Evolutionary conservation across 2,113 vertebrate genomes (phyloP).

Genomic region (Hystrix cristata): DNA sequence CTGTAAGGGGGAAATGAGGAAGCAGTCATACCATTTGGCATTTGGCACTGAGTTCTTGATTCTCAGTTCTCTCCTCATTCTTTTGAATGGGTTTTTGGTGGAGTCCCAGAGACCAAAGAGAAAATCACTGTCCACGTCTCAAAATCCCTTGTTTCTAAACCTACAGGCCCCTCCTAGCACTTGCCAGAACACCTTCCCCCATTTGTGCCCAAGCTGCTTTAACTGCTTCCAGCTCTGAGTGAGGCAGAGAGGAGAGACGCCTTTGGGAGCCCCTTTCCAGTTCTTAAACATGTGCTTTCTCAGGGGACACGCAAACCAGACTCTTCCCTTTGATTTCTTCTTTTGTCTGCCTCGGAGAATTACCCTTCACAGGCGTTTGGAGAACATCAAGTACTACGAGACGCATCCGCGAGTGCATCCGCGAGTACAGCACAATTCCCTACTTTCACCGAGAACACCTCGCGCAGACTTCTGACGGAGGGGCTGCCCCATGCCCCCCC

Average conservation of each 20-base stretch:
- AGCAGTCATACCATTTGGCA: background rate
- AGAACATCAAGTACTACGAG: background rate
- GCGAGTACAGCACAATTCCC: background rate
- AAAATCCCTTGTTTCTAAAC: background rate
- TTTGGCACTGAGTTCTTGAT: background rate
- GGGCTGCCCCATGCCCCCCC: background rate
- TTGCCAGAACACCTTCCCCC: background rate
- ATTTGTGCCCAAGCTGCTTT: background rate
- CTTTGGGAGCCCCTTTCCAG: background rate
- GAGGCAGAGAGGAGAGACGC: background rate
- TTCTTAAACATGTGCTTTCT: background rate
- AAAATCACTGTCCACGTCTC: background rate
- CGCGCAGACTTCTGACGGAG: background rate
- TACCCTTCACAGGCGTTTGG: background rate
- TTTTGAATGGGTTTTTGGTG: background rate
- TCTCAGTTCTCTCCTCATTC: background rate
- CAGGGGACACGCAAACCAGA: background rate
- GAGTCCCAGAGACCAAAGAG: background rate
- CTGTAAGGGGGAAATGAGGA: background rate
- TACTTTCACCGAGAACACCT: background rate
- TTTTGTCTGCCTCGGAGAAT: conserved; percentile 43
- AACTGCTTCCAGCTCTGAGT: conserved; percentile 34
- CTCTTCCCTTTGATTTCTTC: background rate
- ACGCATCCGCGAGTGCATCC: background rate
- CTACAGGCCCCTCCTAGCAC: background rate